A percentile compares a stretch with the other conserved stretches of the same genome.
phyloP scores from a whole-genome alignment of 2,888 invertebrate species.

The Tupiocoris notatus region DNA sequence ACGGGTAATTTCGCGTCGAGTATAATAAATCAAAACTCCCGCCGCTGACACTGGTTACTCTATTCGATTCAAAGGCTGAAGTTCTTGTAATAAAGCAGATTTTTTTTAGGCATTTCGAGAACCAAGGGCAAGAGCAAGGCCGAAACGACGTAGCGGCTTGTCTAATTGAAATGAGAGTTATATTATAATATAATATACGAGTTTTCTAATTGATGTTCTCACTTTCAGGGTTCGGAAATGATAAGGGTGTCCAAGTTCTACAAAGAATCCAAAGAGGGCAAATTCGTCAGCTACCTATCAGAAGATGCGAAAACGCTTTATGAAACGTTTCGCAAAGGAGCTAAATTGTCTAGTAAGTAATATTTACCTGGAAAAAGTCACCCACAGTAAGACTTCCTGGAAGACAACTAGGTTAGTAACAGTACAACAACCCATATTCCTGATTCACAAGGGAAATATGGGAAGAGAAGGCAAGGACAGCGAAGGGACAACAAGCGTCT shows the following conservation, averaged over 20 bases:
- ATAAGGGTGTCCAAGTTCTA: slow-evolving; percentile 86
- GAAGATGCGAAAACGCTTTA: slow-evolving; percentile 87
- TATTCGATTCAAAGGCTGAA: no score
- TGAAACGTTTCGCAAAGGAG: slow-evolving; percentile 86
- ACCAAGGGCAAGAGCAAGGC: not conserved
- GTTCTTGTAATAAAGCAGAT: no score
- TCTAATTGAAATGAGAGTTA: no score
- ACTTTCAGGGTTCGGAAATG: slow-evolving; percentile 76
- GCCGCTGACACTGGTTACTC: no score
- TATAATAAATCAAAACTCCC: not conserved
- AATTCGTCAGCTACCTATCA: slow-evolving; percentile 77
- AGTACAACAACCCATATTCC: no score
- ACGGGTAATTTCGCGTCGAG: not conserved
- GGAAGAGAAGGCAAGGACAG: no score
- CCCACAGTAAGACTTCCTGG: no score
- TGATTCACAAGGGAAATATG: no score
- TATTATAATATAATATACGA: not conserved
- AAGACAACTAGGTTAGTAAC: no score
- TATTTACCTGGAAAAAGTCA: no score
- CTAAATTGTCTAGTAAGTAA: slow-evolving; percentile 82
- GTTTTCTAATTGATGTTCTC: slow-evolving; percentile 1
- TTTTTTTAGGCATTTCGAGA: no score
- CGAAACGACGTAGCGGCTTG: not conserved
- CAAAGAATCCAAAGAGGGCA: slow-evolving; percentile 84
- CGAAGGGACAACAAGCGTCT: no score